Evolutionary conservation across 1,140 invertebrate genomes (phyloP).

Genomic region (Pararge aegeria): DNA sequence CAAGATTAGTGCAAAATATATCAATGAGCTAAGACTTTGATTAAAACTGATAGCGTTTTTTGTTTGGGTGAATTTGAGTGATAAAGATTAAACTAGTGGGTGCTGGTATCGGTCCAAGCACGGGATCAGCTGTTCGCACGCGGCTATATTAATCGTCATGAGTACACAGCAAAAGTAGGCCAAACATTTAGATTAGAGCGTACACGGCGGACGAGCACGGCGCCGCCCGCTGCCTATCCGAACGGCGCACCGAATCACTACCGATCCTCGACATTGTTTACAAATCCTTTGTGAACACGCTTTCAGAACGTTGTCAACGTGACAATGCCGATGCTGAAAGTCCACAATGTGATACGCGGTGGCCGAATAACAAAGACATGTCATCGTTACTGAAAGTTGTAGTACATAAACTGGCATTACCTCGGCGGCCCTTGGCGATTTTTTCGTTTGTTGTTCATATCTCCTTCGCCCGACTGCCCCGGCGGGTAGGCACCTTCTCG

Average conservation of each 20-base stretch:
- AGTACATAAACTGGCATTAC: slow-evolving; percentile 69
- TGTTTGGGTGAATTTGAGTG: slow-evolving; percentile 13
- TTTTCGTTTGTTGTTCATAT: slow-evolving; percentile 82
- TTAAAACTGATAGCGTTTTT: slow-evolving; percentile 5
- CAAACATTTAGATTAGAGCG: slow-evolving; percentile 68
- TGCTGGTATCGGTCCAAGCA: slow-evolving; percentile 30
- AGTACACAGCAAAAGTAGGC: slow-evolving; percentile 71
- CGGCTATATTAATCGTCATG: slow-evolving; percentile 72
- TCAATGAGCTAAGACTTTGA: not conserved
- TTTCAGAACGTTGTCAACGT: slow-evolving; percentile 60
- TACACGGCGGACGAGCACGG: slow-evolving; percentile 33
- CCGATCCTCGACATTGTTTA: slow-evolving; percentile 61
- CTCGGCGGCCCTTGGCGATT: slow-evolving; percentile 81
- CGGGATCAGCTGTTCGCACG: slow-evolving; percentile 72
- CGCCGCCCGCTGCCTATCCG: slow-evolving; percentile 42
- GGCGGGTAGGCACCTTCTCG: slow-evolving; percentile 81
- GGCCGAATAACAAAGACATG: slow-evolving; percentile 72
- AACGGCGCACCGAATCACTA: slow-evolving; percentile 40
- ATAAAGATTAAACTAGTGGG: slow-evolving; percentile 21
- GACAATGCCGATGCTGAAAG: slow-evolving; percentile 50
- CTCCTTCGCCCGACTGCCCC: slow-evolving; percentile 79
- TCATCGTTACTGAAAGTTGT: slow-evolving; percentile 59
- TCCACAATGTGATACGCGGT: slow-evolving; percentile 43
- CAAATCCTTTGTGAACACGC: slow-evolving; percentile 48
- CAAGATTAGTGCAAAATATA: not conserved